phyloP scores from a whole-genome alignment of 2,888 invertebrate genomes.

The Oscheius sp. region DNA sequence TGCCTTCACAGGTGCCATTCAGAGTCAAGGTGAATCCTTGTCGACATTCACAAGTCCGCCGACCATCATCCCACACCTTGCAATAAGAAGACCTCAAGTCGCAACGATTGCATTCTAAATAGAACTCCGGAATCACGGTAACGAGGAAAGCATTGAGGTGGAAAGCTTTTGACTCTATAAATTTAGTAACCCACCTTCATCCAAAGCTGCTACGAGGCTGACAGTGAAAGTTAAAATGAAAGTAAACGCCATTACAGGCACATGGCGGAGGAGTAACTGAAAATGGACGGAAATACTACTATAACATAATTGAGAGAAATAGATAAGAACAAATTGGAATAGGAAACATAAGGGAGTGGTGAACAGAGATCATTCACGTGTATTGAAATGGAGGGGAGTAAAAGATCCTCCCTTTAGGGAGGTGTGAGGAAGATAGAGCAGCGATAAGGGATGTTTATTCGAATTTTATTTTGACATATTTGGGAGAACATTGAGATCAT shows the following conservation, averaged over 20 bases:
- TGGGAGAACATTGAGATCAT: conserved; percentile 3
- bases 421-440: no score
- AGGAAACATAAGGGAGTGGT: conserved; percentile 1
- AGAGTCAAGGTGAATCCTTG: conserved; percentile 56
- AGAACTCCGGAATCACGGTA: conserved; percentile 12
- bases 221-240: conserved; percentile 64
- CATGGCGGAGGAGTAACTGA: conserved; percentile 17
- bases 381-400: not conserved
- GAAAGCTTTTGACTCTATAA: conserved; percentile 12
- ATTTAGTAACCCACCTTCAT: conserved; percentile 49
- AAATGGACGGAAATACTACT: not conserved
- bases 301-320: not conserved
- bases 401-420: no score
- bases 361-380: conserved; percentile 27
- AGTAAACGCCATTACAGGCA: conserved; percentile 55
- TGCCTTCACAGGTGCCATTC: conserved; percentile 60
- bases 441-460: conserved; percentile 3
- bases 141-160: not conserved
- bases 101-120: conserved; percentile 59
- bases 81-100: conserved; percentile 71
- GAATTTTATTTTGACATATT: not conserved
- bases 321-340: conserved; percentile 23
- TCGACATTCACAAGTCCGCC: conserved; percentile 67
- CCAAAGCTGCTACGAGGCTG: conserved; percentile 56
- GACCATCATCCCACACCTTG: conserved; percentile 62